Percentiles rank a stretch among this genome's conserved stretches.
Evolutionary conservation across 2,797 vertebrate genomes (phyloP).

Genomic region (Echeneis naucrates): DNA sequence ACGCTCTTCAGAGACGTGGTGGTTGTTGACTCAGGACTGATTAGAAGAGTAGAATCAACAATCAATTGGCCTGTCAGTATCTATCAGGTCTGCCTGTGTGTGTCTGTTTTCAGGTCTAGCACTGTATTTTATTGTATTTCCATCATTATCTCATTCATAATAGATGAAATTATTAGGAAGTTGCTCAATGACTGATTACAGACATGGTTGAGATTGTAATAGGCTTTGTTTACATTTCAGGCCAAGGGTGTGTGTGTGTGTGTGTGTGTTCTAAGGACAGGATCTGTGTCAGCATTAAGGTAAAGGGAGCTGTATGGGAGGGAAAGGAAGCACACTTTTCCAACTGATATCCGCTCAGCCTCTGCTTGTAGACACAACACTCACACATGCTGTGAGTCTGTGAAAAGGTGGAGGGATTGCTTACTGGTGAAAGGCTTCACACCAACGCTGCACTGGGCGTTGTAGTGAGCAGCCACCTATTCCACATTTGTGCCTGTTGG

Average conservation of each 20-base stretch:
- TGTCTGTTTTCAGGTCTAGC: background rate
- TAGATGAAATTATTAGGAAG: background rate
- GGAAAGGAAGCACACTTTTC: constrained; percentile 47
- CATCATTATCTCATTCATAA: background rate
- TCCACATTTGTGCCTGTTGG: constrained; percentile 57
- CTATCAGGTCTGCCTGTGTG: background rate
- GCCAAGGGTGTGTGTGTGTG: background rate
- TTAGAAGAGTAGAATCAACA: constrained; percentile 42
- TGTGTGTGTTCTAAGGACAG: constrained; percentile 26
- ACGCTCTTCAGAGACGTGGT: constrained; percentile 36
- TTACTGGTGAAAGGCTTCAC: constrained; percentile 9
- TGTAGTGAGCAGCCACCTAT: constrained; percentile 46
- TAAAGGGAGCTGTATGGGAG: constrained; percentile 24
- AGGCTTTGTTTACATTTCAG: constrained; percentile 22
- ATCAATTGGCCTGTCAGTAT: constrained; percentile 12
- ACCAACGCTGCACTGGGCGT: constrained; percentile 11
- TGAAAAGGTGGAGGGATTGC: constrained; percentile 26
- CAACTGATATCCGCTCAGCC: constrained; percentile 18
- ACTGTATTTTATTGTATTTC: background rate
- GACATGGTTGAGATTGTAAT: background rate
- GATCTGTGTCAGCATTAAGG: constrained; percentile 48
- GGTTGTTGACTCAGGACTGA: constrained; percentile 52
- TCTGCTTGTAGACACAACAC: constrained; percentile 3
- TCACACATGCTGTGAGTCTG: background rate
- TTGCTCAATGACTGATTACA: background rate